Percentiles rank a stretch among this genome's conserved stretches.
Evolutionary conservation across 2,888 invertebrate genomes (phyloP).

Genomic region (Meliscaeva auricollis): DNA sequence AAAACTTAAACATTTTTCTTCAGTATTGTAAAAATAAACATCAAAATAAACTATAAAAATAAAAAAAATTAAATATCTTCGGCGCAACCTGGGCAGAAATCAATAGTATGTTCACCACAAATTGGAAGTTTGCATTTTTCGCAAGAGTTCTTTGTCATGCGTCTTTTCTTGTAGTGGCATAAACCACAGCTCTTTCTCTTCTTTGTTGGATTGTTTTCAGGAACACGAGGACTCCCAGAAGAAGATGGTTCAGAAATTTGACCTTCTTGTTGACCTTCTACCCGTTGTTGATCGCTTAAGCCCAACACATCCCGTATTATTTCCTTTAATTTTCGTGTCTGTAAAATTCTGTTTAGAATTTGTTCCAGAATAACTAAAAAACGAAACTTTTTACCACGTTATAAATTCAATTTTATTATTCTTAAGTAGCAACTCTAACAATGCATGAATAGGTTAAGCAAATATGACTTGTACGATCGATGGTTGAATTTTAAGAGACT

Average conservation of each 20-base stretch:
- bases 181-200: constrained; percentile 32
- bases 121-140: constrained; percentile 30
- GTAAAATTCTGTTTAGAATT: too few relatives aligned
- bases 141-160: constrained; percentile 28
- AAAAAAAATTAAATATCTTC: constrained; percentile 28
- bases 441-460: too few relatives aligned
- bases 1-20: background rate
- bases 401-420: too few relatives aligned
- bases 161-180: constrained; percentile 25
- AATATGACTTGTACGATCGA: too few relatives aligned
- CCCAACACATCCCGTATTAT: constrained; percentile 9
- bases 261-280: background rate
- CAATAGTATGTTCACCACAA: constrained; percentile 33
- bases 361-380: too few relatives aligned
- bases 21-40: constrained; percentile 3
- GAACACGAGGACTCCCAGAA: background rate
- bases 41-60: constrained; percentile 13
- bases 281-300: constrained; percentile 1
- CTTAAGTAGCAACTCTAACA: too few relatives aligned
- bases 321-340: constrained; percentile 15
- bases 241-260: constrained; percentile 8
- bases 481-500: too few relatives aligned
- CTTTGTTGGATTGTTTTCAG: constrained; percentile 5
- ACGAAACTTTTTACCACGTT: too few relatives aligned
- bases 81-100: constrained; percentile 16